phyloP scores from a whole-genome alignment of 2,797 vertebrate species.

The Limosa lapponica region DNA sequence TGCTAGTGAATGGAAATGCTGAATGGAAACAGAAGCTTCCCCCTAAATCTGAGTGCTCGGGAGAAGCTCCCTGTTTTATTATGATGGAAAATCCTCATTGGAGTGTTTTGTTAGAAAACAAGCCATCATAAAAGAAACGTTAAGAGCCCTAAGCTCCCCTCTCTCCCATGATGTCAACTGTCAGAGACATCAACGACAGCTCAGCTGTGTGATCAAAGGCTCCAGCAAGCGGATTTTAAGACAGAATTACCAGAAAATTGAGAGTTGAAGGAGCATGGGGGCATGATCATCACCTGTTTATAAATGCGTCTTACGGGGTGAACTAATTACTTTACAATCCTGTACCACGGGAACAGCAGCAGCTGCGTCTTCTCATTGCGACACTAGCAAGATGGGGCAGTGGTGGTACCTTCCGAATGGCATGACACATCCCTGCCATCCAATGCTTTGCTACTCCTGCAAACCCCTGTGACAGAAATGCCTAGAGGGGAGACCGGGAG shows the following conservation, averaged over 20 bases:
- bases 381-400: background rate
- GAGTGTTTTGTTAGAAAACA: conserved; percentile 49
- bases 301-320: background rate
- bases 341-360: background rate
- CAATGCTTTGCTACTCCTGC: background rate
- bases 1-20: background rate
- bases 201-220: conserved; percentile 39
- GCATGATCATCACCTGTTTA: background rate
- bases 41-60: conserved; percentile 12
- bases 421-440: background rate
- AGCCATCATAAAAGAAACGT: conserved; percentile 43
- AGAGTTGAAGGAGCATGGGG: background rate
- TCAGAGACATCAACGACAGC: conserved; percentile 37
- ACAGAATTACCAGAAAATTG: conserved; percentile 45
- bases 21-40: conserved; percentile 31
- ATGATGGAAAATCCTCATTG: conserved; percentile 28
- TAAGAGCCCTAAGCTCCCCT: conserved; percentile 47
- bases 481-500: background rate
- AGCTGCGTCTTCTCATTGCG: background rate
- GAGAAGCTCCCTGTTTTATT: conserved; percentile 38
- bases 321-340: background rate
- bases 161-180: conserved; percentile 55
- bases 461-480: background rate
- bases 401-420: background rate
- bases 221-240: conserved; percentile 28